Conservation (phyloP, 2,888 invertebrate species). For the Phlogophora meticulosa region DNA sequence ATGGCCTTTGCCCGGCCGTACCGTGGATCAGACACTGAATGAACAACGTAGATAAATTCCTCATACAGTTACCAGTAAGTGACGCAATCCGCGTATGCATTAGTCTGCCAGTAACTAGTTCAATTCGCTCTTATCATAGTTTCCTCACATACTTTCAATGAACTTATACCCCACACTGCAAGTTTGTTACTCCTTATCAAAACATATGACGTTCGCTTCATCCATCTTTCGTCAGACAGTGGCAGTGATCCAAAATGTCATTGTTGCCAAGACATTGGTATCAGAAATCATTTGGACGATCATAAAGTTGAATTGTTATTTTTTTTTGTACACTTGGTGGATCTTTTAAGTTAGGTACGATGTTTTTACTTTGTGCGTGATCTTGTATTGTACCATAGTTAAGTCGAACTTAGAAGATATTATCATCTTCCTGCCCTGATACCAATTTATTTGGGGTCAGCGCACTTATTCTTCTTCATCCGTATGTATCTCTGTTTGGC, state of each 20-base stretch:
- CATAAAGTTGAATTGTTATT: background rate
- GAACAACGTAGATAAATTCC: too few species aligned
- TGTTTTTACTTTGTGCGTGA: background rate
- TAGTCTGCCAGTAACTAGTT: constrained; percentile 45
- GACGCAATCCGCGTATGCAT: constrained; percentile 7
- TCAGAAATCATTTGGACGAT: constrained; percentile 13
- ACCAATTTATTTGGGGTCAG: too few species aligned
- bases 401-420: too few species aligned
- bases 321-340: background rate
- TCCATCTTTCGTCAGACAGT: constrained; percentile 20
- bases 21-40: too few species aligned
- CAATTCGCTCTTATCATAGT: constrained; percentile 35
- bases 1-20: too few species aligned
- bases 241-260: constrained; percentile 15
- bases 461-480: too few species aligned
- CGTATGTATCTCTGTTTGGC: too few species aligned
- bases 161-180: constrained; percentile 44
- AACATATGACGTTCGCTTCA: background rate
- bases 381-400: background rate
- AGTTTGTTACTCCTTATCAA: constrained; percentile 28
- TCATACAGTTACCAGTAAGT: too few species aligned
- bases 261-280: constrained; percentile 21
- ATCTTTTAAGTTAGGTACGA: background rate
- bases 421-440: too few species aligned
- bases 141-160: constrained; percentile 29